phyloP scores from a whole-genome alignment of 2,888 invertebrate species.

The Nephrocerus scutellatus region DNA sequence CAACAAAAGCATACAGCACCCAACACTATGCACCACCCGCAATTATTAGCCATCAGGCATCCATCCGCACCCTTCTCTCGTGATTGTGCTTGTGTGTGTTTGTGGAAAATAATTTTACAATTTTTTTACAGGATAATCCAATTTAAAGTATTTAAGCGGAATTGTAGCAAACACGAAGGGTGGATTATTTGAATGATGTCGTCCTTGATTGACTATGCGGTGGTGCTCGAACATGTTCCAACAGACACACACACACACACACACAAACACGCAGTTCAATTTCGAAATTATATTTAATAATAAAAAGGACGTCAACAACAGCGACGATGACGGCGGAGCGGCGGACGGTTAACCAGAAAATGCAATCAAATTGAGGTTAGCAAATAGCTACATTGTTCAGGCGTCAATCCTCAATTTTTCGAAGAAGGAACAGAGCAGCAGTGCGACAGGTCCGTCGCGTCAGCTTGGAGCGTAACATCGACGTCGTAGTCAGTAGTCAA shows the following conservation, averaged over 20 bases:
- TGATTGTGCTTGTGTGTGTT: too few relatives aligned
- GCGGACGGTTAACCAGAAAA: conserved; percentile 40
- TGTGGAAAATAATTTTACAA: conserved; percentile 18
- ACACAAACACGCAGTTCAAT: conserved; percentile 23
- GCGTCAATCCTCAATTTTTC: conserved; percentile 19
- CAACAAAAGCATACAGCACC: too few relatives aligned
- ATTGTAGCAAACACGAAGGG: conserved; percentile 35
- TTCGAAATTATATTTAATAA: conserved; percentile 40
- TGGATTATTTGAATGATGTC: conserved; percentile 14
- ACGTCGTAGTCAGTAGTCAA: conserved; percentile 29
- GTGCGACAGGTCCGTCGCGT: too few relatives aligned
- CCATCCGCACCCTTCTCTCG: too few relatives aligned
- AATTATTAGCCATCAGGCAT: too few relatives aligned
- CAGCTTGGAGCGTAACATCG: conserved; percentile 16
- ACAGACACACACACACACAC: neutral
- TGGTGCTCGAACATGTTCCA: conserved; percentile 14
- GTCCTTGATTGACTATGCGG: conserved; percentile 13
- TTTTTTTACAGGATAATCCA: conserved; percentile 45
- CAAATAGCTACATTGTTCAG: conserved; percentile 38
- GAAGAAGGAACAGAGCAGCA: too few relatives aligned
- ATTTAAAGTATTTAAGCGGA: conserved; percentile 47
- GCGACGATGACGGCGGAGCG: neutral
- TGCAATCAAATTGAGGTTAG: conserved; percentile 46
- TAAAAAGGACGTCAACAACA: too few relatives aligned
- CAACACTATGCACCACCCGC: too few relatives aligned